Conservation (phyloP, 2,888 invertebrate genomes). For the Nipponacmea schrenckii region DNA sequence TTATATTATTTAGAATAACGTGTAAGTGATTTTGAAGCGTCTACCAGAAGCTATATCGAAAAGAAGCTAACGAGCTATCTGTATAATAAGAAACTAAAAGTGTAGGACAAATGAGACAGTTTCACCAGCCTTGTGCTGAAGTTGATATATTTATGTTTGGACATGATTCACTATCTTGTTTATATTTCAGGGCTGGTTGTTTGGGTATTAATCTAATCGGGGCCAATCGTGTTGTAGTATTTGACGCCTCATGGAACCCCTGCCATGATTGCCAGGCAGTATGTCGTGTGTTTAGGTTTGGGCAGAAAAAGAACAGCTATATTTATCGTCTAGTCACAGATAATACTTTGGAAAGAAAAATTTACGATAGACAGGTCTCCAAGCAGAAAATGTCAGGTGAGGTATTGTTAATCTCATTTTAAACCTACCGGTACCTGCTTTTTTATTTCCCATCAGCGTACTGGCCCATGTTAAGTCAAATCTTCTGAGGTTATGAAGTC, state of each 20-base stretch:
- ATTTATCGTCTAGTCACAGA: conserved; percentile 97
- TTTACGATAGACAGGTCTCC: conserved; percentile 97
- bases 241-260: conserved; percentile 99
- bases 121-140: too few relatives aligned
- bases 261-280: conserved; percentile 93
- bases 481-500: not conserved
- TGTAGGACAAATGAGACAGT: too few relatives aligned
- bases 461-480: not conserved
- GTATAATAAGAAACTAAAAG: too few relatives aligned
- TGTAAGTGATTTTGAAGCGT: too few relatives aligned
- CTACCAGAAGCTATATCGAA: too few relatives aligned
- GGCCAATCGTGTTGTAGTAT: conserved; percentile 96
- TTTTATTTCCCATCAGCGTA: too few relatives aligned
- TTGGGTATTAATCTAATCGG: conserved; percentile 97
- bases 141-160: too few relatives aligned
- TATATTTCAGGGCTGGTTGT: conserved; percentile 83
- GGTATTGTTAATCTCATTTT: conserved; percentile 12
- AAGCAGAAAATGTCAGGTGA: conserved; percentile 92
- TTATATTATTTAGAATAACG: too few relatives aligned
- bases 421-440: not conserved
- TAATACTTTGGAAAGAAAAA: conserved; percentile 95
- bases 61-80: too few relatives aligned
- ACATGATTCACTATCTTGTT: too few relatives aligned
- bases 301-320: conserved; percentile 92
- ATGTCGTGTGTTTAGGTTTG: conserved; percentile 93